These are phyloP conservation scores for Scelioninae gen. 2 DNA, from an alignment of 2,888 invertebrate species.

Conservation along the genomic window DNA sequence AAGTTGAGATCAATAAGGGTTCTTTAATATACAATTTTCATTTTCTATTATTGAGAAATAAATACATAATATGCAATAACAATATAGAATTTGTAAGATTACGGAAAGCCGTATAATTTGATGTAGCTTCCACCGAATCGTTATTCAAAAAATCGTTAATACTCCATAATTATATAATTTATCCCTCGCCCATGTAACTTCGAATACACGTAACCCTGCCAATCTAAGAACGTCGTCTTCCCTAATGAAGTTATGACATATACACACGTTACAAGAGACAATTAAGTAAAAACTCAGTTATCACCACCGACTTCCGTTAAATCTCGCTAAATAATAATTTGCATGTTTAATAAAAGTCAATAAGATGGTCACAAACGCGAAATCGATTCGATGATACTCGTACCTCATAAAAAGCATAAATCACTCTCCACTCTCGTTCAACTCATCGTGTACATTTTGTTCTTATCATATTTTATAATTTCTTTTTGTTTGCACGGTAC, in stretches of 20 bases:
- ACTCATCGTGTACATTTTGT: constrained; percentile 44
- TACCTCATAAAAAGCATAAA: constrained; percentile 53
- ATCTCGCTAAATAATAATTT: too few relatives aligned
- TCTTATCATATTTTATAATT: constrained; percentile 17
- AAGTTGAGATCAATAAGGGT: constrained; percentile 62
- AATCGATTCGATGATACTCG: constrained; percentile 52
- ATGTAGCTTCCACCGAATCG: constrained; percentile 54
- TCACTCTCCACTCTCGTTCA: constrained; percentile 56
- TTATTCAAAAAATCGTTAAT: constrained; percentile 51
- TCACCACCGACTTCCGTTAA: too few relatives aligned
- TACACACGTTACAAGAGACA: too few relatives aligned
- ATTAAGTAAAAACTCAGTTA: too few relatives aligned
- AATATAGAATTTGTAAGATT: constrained; percentile 60
- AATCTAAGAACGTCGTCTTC: constrained; percentile 48
- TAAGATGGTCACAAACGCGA: constrained; percentile 49
- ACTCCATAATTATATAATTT: constrained; percentile 48
- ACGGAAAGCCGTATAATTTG: constrained; percentile 58
- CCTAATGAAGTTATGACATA: constrained; percentile 38
- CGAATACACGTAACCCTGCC: constrained; percentile 49
- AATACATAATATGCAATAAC: constrained; percentile 63
- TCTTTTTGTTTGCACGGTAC: constrained; percentile 42
- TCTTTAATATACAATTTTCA: constrained; percentile 67
- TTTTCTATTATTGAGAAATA: constrained; percentile 66
- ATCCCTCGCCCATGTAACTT: constrained; percentile 41
- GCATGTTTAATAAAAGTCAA: constrained; percentile 48